A percentile compares a stretch with the other conserved stretches of the same genome.
Evolutionary conservation across 1,140 invertebrate species (phyloP).

Genomic region (Habropoda laboriosa): DNA sequence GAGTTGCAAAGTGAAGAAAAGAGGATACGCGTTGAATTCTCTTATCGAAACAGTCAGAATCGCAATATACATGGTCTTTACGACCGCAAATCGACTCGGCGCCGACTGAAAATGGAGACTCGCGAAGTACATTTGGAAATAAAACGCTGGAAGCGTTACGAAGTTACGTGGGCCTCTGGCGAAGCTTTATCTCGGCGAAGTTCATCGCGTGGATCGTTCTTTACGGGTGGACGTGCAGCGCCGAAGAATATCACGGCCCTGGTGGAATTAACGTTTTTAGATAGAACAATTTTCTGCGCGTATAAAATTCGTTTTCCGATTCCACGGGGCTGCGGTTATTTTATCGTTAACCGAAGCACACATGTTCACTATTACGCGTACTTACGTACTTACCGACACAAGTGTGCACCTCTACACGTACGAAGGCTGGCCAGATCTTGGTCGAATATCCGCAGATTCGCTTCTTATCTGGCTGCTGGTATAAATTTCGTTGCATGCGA

Average conservation of each 20-base stretch:
- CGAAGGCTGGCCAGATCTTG: neutral
- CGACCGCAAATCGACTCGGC: neutral
- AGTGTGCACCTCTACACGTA: too few species aligned
- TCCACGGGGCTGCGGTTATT: constrained; percentile 12
- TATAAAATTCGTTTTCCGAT: constrained; percentile 43
- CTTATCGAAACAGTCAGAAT: neutral
- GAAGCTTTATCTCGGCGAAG: constrained; percentile 23
- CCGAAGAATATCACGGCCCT: constrained; percentile 10
- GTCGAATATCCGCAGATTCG: constrained; percentile 38
- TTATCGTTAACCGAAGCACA: constrained; percentile 22
- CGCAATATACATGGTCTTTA: neutral
- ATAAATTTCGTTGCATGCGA: constrained; percentile 50
- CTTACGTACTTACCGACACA: neutral
- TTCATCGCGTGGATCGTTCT: constrained; percentile 16
- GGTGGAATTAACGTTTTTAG: constrained; percentile 42
- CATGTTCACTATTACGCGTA: too few species aligned
- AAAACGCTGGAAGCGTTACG: neutral
- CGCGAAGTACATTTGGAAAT: neutral
- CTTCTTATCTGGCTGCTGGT: constrained; percentile 35
- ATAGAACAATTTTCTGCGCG: constrained; percentile 46
- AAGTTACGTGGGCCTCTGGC: too few species aligned
- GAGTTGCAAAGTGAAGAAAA: too few species aligned
- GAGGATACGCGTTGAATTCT: too few species aligned
- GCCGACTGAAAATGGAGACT: neutral
- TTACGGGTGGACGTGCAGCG: constrained; percentile 10